Base-by-base conservation (phyloP, 2,797 vertebrate species). In the Callimico goeldii region DNA sequence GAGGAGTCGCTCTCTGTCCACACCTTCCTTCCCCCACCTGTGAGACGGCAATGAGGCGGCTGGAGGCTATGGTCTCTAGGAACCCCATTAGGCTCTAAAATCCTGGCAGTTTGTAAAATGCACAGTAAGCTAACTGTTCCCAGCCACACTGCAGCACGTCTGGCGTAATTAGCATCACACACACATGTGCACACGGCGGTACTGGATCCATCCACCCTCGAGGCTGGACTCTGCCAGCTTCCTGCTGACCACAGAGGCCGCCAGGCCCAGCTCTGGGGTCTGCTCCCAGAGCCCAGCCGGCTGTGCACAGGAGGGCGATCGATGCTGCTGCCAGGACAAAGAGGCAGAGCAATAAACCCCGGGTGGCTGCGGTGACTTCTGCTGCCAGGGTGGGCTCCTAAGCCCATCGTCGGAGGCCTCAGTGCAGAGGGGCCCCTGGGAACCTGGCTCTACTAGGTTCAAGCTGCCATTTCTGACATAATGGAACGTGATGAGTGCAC, bases 261-360 rank as follows among this genome's bases (percentile, higher is more conserved):
- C 4, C 1, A 9, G 76, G 43, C 14, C 55, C 82, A 41, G 2
- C 13, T 80, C 41, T 8, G 17, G 81, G n/a, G 6, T 43, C 15
- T 67, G 82, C 76, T 43, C 8, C 22, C 39, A n/a, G 73, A 19
- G 52, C 30, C 58, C 41, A 28, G 61, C 84, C 14, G 2, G 43
- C 72, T 1, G 2, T 9, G 48, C 58, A 13, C 30, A 1, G 22
- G 77, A 19, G 48, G 70, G 28, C 28, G 5, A 19, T 58, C 79
- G 4, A 4, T 30, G 67, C 41, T 0, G 2, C 92, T 64, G 43
- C 70, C 4, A 0, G 48, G 19, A 2, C 0, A 1, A 61, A 46
- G 1, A 4, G 76, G 55, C 72, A 61, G n/a, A 48, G 84, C 75
- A 39, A 14, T 22, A 9, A 64, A 20, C 30, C 72, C 36, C 7